phyloP scores from a whole-genome alignment of 1,140 invertebrate genomes.

The Popillia japonica region DNA sequence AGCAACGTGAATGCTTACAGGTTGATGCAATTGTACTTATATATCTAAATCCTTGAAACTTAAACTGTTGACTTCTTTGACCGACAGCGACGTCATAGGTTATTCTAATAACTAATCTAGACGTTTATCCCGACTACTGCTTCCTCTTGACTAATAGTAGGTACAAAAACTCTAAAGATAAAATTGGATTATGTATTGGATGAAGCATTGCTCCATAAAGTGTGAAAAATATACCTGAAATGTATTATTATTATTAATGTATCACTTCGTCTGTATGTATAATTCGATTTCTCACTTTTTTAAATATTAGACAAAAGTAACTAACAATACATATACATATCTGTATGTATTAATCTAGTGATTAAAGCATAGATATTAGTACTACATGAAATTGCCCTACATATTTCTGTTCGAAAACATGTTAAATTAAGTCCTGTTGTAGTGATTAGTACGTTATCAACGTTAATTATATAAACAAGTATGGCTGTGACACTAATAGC shows the following conservation, averaged over 20 bases:
- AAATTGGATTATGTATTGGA: not conserved
- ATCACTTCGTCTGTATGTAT: not conserved
- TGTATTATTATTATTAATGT: no score
- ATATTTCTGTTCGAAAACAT: not conserved
- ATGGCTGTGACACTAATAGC: not conserved
- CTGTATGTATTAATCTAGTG: not conserved
- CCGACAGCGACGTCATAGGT: not conserved
- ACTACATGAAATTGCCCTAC: not conserved
- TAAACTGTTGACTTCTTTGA: not conserved
- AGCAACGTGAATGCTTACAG: not conserved
- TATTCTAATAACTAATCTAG: not conserved
- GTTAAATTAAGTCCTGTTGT: conserved; percentile 4
- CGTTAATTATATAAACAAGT: not conserved
- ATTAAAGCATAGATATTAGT: not conserved
- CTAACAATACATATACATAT: not conserved
- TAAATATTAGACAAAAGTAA: not conserved
- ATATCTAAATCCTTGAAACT: not conserved
- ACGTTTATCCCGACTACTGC: not conserved
- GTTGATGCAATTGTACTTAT: not conserved
- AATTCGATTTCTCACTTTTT: not conserved
- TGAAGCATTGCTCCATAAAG: not conserved
- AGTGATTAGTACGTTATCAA: not conserved
- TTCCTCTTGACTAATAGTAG: not conserved
- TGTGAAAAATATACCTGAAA: no score
- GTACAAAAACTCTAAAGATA: not conserved